Percentiles rank a stretch among this genome's conserved stretches.
Evolutionary conservation across 2,113 vertebrate genomes (phyloP).

Genomic region (Tiliqua scincoides): DNA sequence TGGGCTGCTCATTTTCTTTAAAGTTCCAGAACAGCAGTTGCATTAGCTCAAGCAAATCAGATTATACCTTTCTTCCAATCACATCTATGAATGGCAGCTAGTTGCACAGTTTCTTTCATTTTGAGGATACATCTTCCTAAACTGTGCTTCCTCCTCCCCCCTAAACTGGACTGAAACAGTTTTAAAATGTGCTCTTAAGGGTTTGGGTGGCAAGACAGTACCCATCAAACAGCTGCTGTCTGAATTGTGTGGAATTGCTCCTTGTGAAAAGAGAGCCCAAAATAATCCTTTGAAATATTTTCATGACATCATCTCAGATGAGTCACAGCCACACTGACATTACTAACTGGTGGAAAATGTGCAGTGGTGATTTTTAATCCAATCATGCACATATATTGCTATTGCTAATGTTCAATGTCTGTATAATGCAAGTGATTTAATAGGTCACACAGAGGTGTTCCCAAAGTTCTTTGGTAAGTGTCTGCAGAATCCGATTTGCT

Average conservation of each 20-base stretch:
- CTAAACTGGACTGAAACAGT: not conserved
- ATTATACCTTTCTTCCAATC: not conserved
- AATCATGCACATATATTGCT: not conserved
- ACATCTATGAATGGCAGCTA: not conserved
- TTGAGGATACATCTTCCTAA: not conserved
- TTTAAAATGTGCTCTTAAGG: not conserved
- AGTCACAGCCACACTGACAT: not conserved
- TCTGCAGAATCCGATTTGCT: not conserved
- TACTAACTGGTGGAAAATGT: constrained; percentile 4
- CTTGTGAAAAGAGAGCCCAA: not conserved
- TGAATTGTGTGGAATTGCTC: not conserved
- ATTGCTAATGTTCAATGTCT: not conserved
- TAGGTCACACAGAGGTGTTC: not conserved
- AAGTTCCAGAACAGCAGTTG: not conserved
- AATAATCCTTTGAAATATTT: constrained; percentile 11
- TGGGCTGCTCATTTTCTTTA: not conserved
- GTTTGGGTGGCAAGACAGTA: not conserved
- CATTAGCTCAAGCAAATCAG: not conserved
- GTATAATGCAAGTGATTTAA: not conserved
- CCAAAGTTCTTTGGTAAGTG: not conserved
- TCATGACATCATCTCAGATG: constrained; percentile 12
- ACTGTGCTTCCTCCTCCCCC: not conserved
- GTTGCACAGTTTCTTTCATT: not conserved
- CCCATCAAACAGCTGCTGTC: not conserved
- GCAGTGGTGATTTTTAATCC: not conserved